A percentile compares a stretch with the other conserved stretches of the same genome.
Evolutionary conservation across 2,888 invertebrate species (phyloP).

Genomic region (Drosophila maculinotata): DNA sequence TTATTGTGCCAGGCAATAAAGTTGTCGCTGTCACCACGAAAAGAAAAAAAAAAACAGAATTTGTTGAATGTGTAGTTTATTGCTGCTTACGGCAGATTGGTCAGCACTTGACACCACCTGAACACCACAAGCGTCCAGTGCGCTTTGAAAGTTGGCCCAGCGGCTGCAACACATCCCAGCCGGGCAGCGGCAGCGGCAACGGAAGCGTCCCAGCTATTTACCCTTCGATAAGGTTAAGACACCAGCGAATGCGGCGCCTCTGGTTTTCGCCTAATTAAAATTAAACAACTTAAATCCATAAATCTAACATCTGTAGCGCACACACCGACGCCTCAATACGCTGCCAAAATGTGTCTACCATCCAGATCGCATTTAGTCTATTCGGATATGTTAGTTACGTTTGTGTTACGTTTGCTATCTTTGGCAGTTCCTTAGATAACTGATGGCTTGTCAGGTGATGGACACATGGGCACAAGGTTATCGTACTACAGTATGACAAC

Average conservation of each 20-base stretch:
- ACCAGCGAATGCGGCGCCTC: constrained; percentile 27
- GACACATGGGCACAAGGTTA: constrained; percentile 4
- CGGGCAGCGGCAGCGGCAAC: constrained; percentile 19
- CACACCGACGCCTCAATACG: constrained; percentile 25
- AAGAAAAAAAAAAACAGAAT: constrained; percentile 6
- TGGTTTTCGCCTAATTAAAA: constrained; percentile 46
- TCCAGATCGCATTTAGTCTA: not conserved
- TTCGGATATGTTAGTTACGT: no score
- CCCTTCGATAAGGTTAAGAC: constrained; percentile 44
- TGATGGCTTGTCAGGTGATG: constrained; percentile 12
- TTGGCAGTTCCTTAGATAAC: constrained; percentile 3
- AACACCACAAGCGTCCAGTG: constrained; percentile 35
- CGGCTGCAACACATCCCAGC: constrained; percentile 9
- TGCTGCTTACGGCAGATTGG: not conserved
- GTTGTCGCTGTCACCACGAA: constrained; percentile 53
- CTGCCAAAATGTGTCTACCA: constrained; percentile 6
- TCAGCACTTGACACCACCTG: constrained; percentile 33
- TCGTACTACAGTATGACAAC: not conserved
- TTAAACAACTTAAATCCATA: constrained; percentile 35
- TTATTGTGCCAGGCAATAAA: constrained; percentile 67
- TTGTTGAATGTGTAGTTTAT: not conserved
- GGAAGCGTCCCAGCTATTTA: constrained; percentile 27
- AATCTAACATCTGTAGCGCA: constrained; percentile 10
- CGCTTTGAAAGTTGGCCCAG: constrained; percentile 33
- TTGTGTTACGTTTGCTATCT: not conserved